These are phyloP conservation scores for Labeo calbasu DNA, from an alignment of 2,797 vertebrate species.

Conservation along the genomic window DNA sequence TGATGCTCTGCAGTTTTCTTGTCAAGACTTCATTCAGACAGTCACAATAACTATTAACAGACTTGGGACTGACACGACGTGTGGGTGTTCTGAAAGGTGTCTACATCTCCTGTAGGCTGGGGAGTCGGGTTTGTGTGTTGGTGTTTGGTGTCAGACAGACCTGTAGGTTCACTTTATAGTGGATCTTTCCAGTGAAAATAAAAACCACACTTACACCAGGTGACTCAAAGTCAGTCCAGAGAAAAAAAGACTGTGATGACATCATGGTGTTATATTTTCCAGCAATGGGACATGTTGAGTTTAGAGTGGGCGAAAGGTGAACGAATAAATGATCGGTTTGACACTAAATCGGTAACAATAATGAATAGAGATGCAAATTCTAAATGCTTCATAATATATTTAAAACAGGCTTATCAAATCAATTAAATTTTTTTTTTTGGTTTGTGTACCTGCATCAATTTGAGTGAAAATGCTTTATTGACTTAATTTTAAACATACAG, in stretches of 20 bases:
- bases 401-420: not conserved
- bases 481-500: no score
- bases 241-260: constrained; percentile 6
- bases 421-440: not conserved
- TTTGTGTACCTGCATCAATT: not conserved
- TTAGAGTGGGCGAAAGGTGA: constrained; percentile 51
- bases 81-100: constrained; percentile 41
- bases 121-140: constrained; percentile 34
- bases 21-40: not conserved
- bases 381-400: not conserved
- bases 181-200: constrained; percentile 53
- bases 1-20: constrained; percentile 15
- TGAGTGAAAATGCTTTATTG: no score
- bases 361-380: constrained; percentile 12
- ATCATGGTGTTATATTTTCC: constrained; percentile 51
- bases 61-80: not conserved
- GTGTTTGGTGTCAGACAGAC: constrained; percentile 52
- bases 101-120: not conserved
- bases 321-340: not conserved
- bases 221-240: constrained; percentile 48
- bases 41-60: constrained; percentile 20
- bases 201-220: constrained; percentile 39
- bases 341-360: not conserved
- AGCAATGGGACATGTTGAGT: constrained; percentile 27
- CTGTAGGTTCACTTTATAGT: constrained; percentile 25